These are phyloP conservation scores for Passer domesticus DNA, from an alignment of 2,113 vertebrate genomes.

Conservation along the genomic window DNA sequence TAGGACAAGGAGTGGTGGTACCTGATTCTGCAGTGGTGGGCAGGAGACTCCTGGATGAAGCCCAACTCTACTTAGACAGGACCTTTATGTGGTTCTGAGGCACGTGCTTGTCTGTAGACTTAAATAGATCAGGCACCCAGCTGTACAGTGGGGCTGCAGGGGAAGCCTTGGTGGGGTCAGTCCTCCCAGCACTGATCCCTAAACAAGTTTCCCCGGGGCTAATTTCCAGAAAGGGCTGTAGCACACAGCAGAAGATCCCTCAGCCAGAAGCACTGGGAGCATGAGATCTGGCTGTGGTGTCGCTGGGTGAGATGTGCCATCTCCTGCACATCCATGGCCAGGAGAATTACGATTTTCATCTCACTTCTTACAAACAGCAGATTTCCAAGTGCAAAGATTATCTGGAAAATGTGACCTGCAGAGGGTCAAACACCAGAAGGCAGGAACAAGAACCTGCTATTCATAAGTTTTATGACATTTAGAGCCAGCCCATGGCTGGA, in stretches of 20 bases:
- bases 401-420: not conserved
- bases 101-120: not conserved
- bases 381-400: not conserved
- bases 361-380: not conserved
- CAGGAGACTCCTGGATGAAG: not conserved
- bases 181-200: not conserved
- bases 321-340: not conserved
- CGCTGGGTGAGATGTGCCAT: fast-evolving
- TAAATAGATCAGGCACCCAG: not conserved
- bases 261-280: not conserved
- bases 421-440: not conserved
- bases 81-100: not conserved
- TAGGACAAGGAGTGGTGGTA: not conserved
- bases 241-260: not conserved
- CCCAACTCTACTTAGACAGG: not conserved
- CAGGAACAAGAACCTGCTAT: not conserved
- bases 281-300: not conserved
- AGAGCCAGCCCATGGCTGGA: not conserved
- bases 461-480: not conserved
- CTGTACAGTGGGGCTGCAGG: not conserved
- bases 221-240: not conserved
- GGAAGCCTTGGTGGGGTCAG: not conserved
- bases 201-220: fast-evolving
- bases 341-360: not conserved
- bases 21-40: not conserved